These are phyloP conservation scores for Phyllotis vaccarum DNA, from an alignment of 2,797 vertebrate genomes.

Conservation along the genomic window DNA sequence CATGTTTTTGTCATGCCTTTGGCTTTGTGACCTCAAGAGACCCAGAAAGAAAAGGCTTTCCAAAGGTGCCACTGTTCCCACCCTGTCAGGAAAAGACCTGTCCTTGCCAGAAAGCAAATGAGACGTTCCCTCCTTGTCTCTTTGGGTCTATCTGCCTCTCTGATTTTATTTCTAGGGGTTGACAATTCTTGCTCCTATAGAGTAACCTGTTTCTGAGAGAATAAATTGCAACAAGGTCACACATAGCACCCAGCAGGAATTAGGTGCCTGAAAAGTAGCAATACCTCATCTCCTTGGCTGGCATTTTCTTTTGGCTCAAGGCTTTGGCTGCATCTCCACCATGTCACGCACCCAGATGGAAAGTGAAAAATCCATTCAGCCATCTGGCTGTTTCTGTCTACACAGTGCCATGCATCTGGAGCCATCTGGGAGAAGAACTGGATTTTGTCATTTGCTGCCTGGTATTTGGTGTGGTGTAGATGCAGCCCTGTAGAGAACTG, in stretches of 20 bases:
- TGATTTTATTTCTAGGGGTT: slow-evolving; percentile 60
- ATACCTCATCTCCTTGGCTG: slow-evolving; percentile 83
- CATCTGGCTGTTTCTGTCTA: slow-evolving; percentile 83
- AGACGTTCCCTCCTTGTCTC: slow-evolving; percentile 1
- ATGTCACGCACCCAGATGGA: slow-evolving; percentile 83
- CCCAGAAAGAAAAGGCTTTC: slow-evolving; percentile 37
- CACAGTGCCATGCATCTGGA: slow-evolving; percentile 83
- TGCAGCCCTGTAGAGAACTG: slow-evolving; percentile 49
- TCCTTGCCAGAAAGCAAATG: slow-evolving; percentile 28
- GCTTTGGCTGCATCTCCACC: slow-evolving; percentile 80
- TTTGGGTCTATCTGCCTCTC: background rate
- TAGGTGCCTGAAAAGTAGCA: slow-evolving; percentile 82
- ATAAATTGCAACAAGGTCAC: slow-evolving; percentile 73
- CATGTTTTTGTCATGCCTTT: slow-evolving; percentile 85
- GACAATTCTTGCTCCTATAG: slow-evolving; percentile 11
- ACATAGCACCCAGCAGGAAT: slow-evolving; percentile 68
- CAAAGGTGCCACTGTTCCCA: background rate
- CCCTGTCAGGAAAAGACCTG: background rate
- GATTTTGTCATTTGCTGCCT: slow-evolving; percentile 78
- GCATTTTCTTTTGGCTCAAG: slow-evolving; percentile 84
- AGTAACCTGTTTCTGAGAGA: slow-evolving; percentile 68
- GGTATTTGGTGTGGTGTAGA: slow-evolving; percentile 74
- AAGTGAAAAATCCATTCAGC: slow-evolving; percentile 83
- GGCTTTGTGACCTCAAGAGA: slow-evolving; percentile 87
- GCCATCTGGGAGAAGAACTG: slow-evolving; percentile 81